Evolutionary conservation across 2,797 vertebrate genomes (phyloP).

Genomic region (Pangasius krempfi): DNA sequence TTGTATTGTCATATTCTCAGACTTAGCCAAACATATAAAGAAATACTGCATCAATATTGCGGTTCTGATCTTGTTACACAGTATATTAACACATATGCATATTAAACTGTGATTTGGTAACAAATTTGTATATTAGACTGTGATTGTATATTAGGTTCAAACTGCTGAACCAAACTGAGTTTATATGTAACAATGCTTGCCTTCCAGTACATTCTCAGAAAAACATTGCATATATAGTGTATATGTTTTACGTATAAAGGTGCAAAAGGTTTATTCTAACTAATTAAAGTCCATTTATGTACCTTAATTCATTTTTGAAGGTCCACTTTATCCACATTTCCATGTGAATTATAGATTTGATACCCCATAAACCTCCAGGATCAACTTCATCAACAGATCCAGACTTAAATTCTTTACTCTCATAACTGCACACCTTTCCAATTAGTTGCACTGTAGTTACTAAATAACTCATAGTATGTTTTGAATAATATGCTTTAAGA

Average conservation of each 20-base stretch:
- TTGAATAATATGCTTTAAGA: neutral
- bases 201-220: neutral
- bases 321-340: neutral
- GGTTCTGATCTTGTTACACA: neutral
- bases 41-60: neutral
- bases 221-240: neutral
- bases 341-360: neutral
- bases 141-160: neutral
- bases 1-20: neutral
- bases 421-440: neutral
- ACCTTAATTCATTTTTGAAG: neutral
- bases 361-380: neutral
- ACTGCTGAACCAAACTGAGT: neutral
- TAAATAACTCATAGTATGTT: neutral
- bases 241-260: neutral
- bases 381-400: neutral
- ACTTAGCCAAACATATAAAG: neutral
- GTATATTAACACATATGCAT: neutral
- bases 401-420: neutral
- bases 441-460: neutral
- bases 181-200: no score
- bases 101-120: neutral
- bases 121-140: neutral
- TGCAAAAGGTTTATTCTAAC: neutral
- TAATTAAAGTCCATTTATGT: neutral